A percentile compares a stretch with the other conserved stretches of the same genome.
phyloP scores from a whole-genome alignment of 2,888 invertebrate genomes.

The Caenorhabditis japonica region DNA sequence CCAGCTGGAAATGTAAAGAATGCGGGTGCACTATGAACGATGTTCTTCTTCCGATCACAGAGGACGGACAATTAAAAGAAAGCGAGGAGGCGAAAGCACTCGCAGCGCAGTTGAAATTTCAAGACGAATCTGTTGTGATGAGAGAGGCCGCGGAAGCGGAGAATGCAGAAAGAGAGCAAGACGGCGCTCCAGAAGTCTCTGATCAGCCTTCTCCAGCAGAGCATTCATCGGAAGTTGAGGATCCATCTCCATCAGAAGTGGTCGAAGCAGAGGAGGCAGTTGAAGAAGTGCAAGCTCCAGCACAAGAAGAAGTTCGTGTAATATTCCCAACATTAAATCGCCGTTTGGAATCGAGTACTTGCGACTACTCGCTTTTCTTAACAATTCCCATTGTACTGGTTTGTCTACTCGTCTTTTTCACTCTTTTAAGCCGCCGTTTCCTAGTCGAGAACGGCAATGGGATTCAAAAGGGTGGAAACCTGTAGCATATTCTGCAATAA shows the following conservation, averaged over 20 bases:
- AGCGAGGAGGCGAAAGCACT: constrained; percentile 51
- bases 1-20: constrained; percentile 59
- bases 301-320: neutral
- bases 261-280: neutral
- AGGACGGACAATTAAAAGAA: constrained; percentile 43
- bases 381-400: constrained; percentile 16
- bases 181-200: no score
- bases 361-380: constrained; percentile 26
- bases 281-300: constrained; percentile 1
- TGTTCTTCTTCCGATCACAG: constrained; percentile 52
- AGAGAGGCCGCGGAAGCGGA: constrained; percentile 9
- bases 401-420: constrained; percentile 21
- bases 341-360: constrained; percentile 10
- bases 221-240: no score
- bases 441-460: constrained; percentile 17
- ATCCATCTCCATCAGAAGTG: neutral
- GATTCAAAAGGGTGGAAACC: neutral
- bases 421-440: constrained; percentile 16
- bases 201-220: no score
- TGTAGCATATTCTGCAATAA: constrained; percentile 5
- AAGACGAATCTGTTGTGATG: constrained; percentile 35
- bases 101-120: constrained; percentile 49
- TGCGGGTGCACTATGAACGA: constrained; percentile 62
- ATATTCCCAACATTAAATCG: constrained; percentile 5
- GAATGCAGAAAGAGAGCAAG: neutral